A percentile compares a stretch with the other conserved stretches of the same genome.
Evolutionary conservation across 2,888 invertebrate species (phyloP).

Genomic region (Seladonia tumulorum): DNA sequence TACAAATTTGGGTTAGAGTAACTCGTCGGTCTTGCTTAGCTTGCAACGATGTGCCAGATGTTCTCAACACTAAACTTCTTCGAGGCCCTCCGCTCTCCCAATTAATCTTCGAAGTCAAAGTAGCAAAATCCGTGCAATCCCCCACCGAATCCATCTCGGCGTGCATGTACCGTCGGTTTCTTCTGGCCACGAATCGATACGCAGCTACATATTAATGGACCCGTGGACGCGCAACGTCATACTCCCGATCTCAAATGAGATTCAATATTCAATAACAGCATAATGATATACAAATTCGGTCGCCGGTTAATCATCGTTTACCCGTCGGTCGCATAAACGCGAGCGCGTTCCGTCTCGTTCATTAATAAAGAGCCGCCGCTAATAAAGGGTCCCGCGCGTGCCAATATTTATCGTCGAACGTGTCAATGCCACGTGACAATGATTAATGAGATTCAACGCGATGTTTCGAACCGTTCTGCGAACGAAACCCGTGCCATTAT

Average conservation of each 20-base stretch:
- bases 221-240: background rate
- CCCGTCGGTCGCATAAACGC: background rate
- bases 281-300: background rate
- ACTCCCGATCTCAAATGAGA: background rate
- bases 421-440: constrained; percentile 30
- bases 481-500: background rate
- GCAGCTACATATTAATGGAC: background rate
- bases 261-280: background rate
- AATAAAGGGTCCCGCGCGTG: background rate
- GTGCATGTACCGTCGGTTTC: background rate
- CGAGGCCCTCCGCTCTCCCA: background rate
- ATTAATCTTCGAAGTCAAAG: background rate
- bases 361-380: background rate
- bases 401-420: constrained; percentile 18
- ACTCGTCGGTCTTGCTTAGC: background rate
- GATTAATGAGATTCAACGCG: constrained; percentile 23
- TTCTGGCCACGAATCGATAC: background rate
- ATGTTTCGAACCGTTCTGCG: background rate
- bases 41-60: background rate
- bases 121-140: background rate
- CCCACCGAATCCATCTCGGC: background rate
- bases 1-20: background rate
- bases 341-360: background rate
- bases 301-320: constrained; percentile 5
- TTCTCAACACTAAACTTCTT: background rate